Percentiles rank a stretch among this genome's conserved stretches.
Conservation (phyloP, 1,140 invertebrate genomes). For the Pristionchus pacificus region DNA sequence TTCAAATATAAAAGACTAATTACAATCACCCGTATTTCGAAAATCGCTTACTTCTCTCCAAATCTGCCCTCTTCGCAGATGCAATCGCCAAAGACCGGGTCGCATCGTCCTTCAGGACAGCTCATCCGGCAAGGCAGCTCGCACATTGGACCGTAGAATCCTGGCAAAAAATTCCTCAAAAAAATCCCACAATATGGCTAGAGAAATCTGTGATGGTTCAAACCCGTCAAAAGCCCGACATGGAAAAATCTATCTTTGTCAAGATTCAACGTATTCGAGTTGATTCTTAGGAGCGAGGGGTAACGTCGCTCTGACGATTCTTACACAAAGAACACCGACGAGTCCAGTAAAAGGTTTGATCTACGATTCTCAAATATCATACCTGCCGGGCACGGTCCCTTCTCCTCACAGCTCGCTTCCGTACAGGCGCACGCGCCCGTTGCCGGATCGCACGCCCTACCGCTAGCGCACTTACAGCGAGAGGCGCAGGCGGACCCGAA, state of each 20-base stretch:
- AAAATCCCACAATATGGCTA: no score
- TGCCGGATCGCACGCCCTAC: slow-evolving; percentile 5
- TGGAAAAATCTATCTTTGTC: no score
- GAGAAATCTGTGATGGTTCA: no score
- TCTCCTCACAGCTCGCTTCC: not conserved
- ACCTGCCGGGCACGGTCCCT: slow-evolving; percentile 6
- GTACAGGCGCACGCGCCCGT: slow-evolving; percentile 9
- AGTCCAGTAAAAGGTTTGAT: no score
- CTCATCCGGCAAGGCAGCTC: slow-evolving; percentile 45
- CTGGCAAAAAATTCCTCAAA: slow-evolving; percentile 30
- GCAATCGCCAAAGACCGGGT: slow-evolving; percentile 78
- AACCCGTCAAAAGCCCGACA: no score
- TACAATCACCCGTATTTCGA: no score
- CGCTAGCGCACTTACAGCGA: not conserved
- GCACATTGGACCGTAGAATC: slow-evolving; percentile 45
- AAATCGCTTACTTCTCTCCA: slow-evolving; percentile 67
- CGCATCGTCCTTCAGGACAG: slow-evolving; percentile 66
- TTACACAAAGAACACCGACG: not conserved
- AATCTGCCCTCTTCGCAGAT: slow-evolving; percentile 79
- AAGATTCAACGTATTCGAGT: no score
- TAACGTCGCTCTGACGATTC: no score
- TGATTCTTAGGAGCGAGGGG: no score
- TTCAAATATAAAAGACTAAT: no score
- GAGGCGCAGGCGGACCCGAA: not conserved
- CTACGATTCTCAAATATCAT: not conserved